These are phyloP conservation scores for Telmatherina bonti DNA, from an alignment of 2,797 vertebrate species.

Conservation along the genomic window DNA sequence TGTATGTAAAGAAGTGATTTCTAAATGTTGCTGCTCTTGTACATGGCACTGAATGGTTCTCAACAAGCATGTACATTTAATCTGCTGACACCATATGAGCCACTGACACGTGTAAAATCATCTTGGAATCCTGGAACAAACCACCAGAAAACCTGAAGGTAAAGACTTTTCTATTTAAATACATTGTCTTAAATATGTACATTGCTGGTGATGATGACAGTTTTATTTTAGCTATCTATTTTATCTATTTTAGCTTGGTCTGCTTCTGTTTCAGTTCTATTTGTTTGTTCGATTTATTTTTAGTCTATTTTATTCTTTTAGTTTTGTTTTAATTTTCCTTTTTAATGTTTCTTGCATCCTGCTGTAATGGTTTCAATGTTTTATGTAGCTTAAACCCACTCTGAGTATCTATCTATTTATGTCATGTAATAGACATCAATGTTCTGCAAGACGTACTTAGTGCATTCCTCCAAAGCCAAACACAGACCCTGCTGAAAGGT, in stretches of 20 bases:
- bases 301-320: background rate
- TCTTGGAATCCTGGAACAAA: too few species aligned
- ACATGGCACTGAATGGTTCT: background rate
- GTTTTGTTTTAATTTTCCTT: background rate
- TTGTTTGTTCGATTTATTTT: too few species aligned
- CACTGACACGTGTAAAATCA: too few species aligned
- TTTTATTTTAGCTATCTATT: too few species aligned
- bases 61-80: background rate
- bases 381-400: background rate
- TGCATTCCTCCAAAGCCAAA: constrained; percentile 92
- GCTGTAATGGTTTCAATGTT: background rate
- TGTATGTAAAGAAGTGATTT: background rate
- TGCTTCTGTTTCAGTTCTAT: too few species aligned
- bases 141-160: too few species aligned
- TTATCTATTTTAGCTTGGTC: too few species aligned
- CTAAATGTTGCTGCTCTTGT: background rate
- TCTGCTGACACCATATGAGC: too few species aligned
- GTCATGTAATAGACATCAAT: background rate
- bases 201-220: too few species aligned
- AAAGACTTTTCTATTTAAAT: too few species aligned
- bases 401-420: too few species aligned
- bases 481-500: constrained; percentile 94
- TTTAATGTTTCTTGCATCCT: too few species aligned
- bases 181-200: background rate
- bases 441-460: constrained; percentile 87